Evolutionary conservation across 2,113 vertebrate species (phyloP).

Genomic region (Tylochromis polylepis): DNA sequence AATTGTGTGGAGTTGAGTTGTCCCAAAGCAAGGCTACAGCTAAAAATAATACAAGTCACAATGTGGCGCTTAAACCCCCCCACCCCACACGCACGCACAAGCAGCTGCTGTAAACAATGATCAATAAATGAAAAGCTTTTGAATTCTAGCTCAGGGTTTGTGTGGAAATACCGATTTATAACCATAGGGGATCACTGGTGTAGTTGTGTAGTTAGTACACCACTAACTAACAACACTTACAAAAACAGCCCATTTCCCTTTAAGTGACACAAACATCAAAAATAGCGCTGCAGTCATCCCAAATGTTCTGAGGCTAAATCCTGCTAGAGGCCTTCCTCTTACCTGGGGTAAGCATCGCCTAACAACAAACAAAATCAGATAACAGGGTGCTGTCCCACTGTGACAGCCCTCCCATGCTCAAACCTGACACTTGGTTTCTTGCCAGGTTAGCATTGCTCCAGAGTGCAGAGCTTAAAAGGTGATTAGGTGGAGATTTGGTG

Average conservation of each 20-base stretch:
- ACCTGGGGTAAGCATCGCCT: neutral
- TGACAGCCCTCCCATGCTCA: neutral
- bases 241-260: neutral
- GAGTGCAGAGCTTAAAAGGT: slow-evolving; percentile 35
- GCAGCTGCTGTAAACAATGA: neutral
- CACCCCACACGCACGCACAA: neutral
- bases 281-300: neutral
- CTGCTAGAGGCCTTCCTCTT: neutral
- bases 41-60: neutral
- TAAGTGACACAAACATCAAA: neutral
- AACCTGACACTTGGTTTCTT: neutral
- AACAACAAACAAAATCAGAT: neutral
- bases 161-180: neutral
- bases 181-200: neutral
- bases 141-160: neutral
- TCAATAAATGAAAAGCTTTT: neutral
- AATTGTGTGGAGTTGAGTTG: neutral
- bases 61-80: neutral
- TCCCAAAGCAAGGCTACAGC: neutral
- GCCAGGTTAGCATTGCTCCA: slow-evolving; percentile 8
- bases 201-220: neutral
- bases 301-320: neutral
- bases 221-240: neutral
- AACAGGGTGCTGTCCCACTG: neutral
- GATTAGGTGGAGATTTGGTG: slow-evolving; percentile 51